A percentile compares a stretch with the other conserved stretches of the same genome.
phyloP scores from a whole-genome alignment of 2,113 vertebrate genomes.

The Vulpes ferrilata region DNA sequence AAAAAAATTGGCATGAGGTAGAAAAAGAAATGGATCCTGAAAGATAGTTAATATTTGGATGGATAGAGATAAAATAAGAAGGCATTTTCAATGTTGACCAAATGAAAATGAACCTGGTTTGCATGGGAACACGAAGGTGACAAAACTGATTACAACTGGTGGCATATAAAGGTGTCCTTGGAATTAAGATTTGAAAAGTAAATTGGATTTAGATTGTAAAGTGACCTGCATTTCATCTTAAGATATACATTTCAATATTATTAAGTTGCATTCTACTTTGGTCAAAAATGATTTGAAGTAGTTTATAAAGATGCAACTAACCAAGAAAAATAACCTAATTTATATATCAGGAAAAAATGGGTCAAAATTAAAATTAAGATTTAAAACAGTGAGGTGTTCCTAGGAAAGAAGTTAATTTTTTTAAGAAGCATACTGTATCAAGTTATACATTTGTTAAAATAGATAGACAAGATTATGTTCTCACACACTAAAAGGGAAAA shows the following conservation, averaged over 20 bases:
- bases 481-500: not conserved
- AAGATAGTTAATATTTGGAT: not conserved
- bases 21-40: not conserved
- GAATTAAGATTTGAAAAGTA: not conserved
- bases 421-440: not conserved
- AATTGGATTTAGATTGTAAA: not conserved
- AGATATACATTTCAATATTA: not conserved
- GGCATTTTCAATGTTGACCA: not conserved
- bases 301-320: conserved; percentile 6
- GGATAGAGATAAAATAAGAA: not conserved
- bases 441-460: not conserved
- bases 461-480: not conserved
- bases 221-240: not conserved
- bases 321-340: conserved; percentile 37
- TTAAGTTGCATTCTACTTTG: not conserved
- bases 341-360: not conserved
- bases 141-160: not conserved
- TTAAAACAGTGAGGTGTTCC: not conserved
- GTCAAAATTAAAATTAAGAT: conserved; percentile 30
- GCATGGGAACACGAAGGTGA: not conserved
- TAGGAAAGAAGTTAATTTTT: not conserved
- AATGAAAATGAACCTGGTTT: not conserved
- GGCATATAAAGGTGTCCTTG: not conserved
- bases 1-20: not conserved
- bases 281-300: not conserved